These are phyloP conservation scores for Ethmia dodecea DNA, from an alignment of 2,888 invertebrate species.

Conservation along the genomic window DNA sequence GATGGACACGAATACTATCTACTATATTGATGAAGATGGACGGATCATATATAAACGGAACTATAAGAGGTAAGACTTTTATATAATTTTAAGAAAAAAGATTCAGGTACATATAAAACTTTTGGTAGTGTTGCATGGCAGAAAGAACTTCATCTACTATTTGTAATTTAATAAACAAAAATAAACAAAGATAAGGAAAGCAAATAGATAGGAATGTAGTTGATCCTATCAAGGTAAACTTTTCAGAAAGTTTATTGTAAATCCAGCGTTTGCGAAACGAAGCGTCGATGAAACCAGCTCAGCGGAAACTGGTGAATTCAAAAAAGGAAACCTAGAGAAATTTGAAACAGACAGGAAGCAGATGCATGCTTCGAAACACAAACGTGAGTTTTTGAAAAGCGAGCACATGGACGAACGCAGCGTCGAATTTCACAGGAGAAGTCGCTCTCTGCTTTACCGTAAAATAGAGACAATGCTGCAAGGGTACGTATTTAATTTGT, in stretches of 20 bases:
- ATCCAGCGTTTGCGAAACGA: conserved; percentile 71
- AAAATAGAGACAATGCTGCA: conserved; percentile 81
- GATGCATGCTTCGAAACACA: conserved; percentile 61
- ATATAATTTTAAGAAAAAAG: too few species aligned
- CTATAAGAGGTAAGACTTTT: conserved; percentile 44
- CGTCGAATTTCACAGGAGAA: conserved; percentile 79
- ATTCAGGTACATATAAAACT: too few species aligned
- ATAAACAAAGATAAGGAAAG: too few species aligned
- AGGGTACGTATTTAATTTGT: conserved; percentile 67
- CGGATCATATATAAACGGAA: conserved; percentile 48
- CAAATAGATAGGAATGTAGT: too few species aligned
- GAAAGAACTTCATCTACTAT: too few species aligned
- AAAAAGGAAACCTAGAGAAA: conserved; percentile 40
- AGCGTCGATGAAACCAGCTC: conserved; percentile 37
- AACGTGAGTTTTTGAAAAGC: conserved; percentile 54
- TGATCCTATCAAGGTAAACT: too few species aligned
- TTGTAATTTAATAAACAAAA: too few species aligned
- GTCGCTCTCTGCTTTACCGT: conserved; percentile 79
- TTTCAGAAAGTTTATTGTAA: conserved; percentile 64
- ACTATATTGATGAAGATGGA: conserved; percentile 55
- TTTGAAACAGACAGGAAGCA: conserved; percentile 59
- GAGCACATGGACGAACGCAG: conserved; percentile 37
- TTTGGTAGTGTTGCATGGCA: too few species aligned
- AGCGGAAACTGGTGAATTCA: conserved; percentile 22
- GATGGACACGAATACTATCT: conserved; percentile 50